Base-by-base conservation (phyloP, 1,140 invertebrate genomes). In the Ceratitis capitata region DNA sequence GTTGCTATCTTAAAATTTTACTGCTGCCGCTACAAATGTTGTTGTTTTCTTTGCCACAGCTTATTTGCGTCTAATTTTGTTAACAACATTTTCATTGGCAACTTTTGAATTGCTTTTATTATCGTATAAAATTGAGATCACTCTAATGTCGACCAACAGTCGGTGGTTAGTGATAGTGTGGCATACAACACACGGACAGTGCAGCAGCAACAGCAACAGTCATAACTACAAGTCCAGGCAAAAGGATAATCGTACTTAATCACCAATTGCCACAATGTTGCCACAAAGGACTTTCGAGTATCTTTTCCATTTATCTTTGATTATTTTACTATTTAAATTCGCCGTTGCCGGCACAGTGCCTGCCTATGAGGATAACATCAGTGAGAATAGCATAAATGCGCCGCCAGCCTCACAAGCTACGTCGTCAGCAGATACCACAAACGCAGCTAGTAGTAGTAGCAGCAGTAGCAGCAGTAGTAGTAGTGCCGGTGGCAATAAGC, bases 251-350 rank as follows among this genome's bases (percentile, higher is more conserved):
- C 69, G 23, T 42, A 78, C 69, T 23, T 45, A 78, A 19, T 1
- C 16, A 82, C 10, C n/a, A n/a, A 35, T 2, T 10, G 9, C 26
- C 42, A 64, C 1, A 2, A 91, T 91, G 90, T 86, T 88, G 88
- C 82, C 89, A 85, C 83, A 84, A 64, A 91, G 88, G 84, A 89
- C 88, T 42, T 85, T 91, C 88, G 89, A 91, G 85, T 91, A 91
- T 85, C 64, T 91, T 7, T 88, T 88, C 85, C 91, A 91, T 61
- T 82, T 91, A 83, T 86, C 69, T 45, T 51, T 89, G n/a, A 89
- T 91, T 39, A 87, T 89, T 61, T 87, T 91, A 7, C 85, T 90
- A 58, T 88, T 89, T 85, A 90, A 89, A 86, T 89, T 88, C 47
- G 84, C 86, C 1, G 86, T 88, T 83, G 87, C 88, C 16, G 90